A percentile compares a stretch with the other conserved stretches of the same genome.
These are phyloP conservation scores for Malaclemys terrapin DNA, from an alignment of 2,113 vertebrate genomes.

Conservation along the genomic window DNA sequence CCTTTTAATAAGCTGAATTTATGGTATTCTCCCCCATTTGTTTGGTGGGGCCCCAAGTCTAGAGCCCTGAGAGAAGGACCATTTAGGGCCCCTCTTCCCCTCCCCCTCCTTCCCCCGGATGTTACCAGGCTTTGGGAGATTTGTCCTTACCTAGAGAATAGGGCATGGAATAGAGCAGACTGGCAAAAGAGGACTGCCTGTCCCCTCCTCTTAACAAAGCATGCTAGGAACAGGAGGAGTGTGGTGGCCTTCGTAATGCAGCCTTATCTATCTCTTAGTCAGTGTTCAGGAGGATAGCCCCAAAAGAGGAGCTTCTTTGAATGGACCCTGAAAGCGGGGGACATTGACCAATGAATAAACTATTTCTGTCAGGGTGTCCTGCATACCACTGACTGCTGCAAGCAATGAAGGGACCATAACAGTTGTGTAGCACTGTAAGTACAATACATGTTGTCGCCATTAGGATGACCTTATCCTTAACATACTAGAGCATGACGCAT, in stretches of 20 bases:
- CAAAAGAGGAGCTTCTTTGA: neutral
- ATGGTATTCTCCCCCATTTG: neutral
- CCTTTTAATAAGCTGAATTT: neutral
- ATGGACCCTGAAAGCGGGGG: neutral
- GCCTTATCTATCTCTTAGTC: neutral
- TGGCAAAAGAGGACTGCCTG: slow-evolving; percentile 8
- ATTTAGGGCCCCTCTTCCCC: slow-evolving; percentile 36
- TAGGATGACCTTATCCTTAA: neutral
- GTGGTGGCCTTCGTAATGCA: neutral
- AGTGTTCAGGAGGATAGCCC: neutral
- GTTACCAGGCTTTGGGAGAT: slow-evolving; percentile 48
- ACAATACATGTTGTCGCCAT: neutral
- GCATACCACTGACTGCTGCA: neutral
- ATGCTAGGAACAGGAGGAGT: neutral
- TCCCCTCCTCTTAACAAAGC: neutral
- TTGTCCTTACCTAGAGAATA: slow-evolving; percentile 23
- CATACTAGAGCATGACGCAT: neutral
- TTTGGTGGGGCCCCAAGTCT: neutral
- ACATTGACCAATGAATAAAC: neutral
- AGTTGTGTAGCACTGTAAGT: neutral
- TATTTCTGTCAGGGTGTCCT: neutral
- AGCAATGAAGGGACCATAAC: neutral
- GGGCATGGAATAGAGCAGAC: slow-evolving; percentile 26
- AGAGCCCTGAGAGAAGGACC: slow-evolving; percentile 7
- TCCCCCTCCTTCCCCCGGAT: neutral